A percentile compares a stretch with the other conserved stretches of the same genome.
Conservation (phyloP, 37 sponge, comb jelly and placozoan species). For the Chondrilla cf. caribensis region DNA sequence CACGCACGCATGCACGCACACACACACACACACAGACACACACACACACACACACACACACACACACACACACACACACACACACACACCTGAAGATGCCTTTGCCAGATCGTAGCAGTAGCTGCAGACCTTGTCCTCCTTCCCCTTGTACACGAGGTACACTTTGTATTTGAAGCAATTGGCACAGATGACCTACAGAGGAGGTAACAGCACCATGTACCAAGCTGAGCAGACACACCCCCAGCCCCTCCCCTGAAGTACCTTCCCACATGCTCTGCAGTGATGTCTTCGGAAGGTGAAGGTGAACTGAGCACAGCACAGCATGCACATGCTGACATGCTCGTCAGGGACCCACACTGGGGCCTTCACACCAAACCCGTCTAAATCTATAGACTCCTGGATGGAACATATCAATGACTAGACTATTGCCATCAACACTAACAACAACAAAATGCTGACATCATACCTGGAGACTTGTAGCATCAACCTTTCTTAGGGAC, state of each 20-base stretch:
- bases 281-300: constrained; percentile 86
- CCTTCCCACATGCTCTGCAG: constrained; percentile 95
- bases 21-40: too few species aligned
- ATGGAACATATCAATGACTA: neutral
- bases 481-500: neutral
- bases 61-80: too few species aligned
- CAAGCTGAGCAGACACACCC: neutral
- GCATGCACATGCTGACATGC: constrained; percentile 92
- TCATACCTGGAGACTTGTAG: too few species aligned
- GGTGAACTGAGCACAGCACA: constrained; percentile 78
- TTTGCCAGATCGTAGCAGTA: constrained; percentile 26
- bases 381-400: neutral
- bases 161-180: constrained; percentile 75
- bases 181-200: constrained; percentile 85
- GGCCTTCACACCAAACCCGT: constrained; percentile 57
- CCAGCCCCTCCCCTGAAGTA: constrained; percentile 18
- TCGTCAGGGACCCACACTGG: constrained; percentile 95
- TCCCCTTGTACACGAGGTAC: constrained; percentile 57
- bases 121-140: constrained; percentile 70
- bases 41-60: too few species aligned
- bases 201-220: neutral
- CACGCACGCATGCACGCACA: too few species aligned
- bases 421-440: too few species aligned
- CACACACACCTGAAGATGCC: too few species aligned
- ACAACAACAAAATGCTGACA: too few species aligned